Conservation (phyloP, 2,888 invertebrate genomes). For the Cephus spinipes region DNA sequence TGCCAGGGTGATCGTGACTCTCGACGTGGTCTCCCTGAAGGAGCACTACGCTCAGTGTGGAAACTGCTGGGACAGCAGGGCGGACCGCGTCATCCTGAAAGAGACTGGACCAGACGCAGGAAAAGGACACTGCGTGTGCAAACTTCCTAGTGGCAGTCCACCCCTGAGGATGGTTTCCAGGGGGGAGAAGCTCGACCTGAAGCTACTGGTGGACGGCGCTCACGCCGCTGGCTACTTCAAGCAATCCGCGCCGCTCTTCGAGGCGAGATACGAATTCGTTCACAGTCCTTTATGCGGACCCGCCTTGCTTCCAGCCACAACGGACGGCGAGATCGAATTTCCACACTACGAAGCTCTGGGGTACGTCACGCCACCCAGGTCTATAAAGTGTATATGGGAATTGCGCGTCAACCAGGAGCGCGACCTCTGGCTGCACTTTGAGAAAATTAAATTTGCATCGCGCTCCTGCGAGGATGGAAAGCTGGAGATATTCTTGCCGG, state of each 20-base stretch:
- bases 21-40: slow-evolving; percentile 84
- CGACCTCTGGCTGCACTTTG: slow-evolving; percentile 89
- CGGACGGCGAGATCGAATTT: slow-evolving; percentile 89
- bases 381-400: slow-evolving; percentile 82
- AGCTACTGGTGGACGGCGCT: slow-evolving; percentile 84
- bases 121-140: slow-evolving; percentile 80
- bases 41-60: slow-evolving; percentile 76
- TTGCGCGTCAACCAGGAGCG: slow-evolving; percentile 84
- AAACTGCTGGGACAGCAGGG: slow-evolving; percentile 88
- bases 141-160: slow-evolving; percentile 69
- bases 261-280: slow-evolving; percentile 89
- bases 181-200: slow-evolving; percentile 84
- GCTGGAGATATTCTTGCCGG: slow-evolving; percentile 83
- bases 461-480: slow-evolving; percentile 89
- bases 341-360: slow-evolving; percentile 84
- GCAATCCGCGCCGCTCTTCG: slow-evolving; percentile 84
- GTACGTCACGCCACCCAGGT: slow-evolving; percentile 65
- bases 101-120: slow-evolving; percentile 77
- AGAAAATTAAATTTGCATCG: slow-evolving; percentile 87
- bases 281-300: slow-evolving; percentile 91
- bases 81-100: slow-evolving; percentile 86
- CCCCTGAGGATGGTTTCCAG: slow-evolving; percentile 80
- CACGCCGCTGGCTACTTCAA: slow-evolving; percentile 93
- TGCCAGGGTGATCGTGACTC: slow-evolving; percentile 83
- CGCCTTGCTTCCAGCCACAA: slow-evolving; percentile 80